Conservation (phyloP, 2,113 vertebrate genomes). For the Poeciliopsis retropinna region DNA sequence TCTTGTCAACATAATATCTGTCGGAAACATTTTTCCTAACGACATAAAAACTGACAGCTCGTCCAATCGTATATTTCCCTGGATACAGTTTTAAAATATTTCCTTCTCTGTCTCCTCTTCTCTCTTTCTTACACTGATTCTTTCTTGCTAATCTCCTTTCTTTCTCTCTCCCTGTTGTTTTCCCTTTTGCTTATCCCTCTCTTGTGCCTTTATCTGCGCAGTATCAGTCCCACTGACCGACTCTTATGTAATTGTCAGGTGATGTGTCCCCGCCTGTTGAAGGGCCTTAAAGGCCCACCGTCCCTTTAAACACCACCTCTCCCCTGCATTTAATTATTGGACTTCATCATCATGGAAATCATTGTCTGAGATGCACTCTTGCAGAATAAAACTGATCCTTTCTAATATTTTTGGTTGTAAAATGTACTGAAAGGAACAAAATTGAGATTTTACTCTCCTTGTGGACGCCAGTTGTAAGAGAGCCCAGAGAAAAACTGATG, state of each 20-base stretch:
- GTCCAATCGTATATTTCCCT: background rate
- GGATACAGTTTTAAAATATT: background rate
- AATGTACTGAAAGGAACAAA: background rate
- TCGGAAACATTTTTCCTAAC: conserved; percentile 3
- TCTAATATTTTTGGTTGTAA: background rate
- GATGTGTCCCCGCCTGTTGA: conserved; percentile 41
- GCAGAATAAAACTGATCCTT: background rate
- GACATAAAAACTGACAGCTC: background rate
- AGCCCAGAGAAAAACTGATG: background rate
- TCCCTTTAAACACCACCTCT: conserved; percentile 10
- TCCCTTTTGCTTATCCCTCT: conserved; percentile 19
- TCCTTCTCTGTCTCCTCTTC: background rate
- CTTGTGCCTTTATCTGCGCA: conserved; percentile 56
- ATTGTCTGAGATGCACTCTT: background rate
- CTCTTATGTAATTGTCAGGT: conserved; percentile 74
- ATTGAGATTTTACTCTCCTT: background rate
- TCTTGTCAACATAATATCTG: background rate
- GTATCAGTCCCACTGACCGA: conserved; percentile 57
- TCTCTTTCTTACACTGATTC: background rate
- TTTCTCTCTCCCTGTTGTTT: conserved; percentile 19
- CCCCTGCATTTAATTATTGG: background rate
- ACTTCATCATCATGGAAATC: background rate
- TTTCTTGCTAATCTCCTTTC: conserved; percentile 4
- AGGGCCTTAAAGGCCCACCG: conserved; percentile 51
- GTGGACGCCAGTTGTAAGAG: background rate